Percentiles rank a stretch among this genome's conserved stretches.
Evolutionary conservation across 2,797 vertebrate species (phyloP).

Genomic region (Syngnathus rostellatus): DNA sequence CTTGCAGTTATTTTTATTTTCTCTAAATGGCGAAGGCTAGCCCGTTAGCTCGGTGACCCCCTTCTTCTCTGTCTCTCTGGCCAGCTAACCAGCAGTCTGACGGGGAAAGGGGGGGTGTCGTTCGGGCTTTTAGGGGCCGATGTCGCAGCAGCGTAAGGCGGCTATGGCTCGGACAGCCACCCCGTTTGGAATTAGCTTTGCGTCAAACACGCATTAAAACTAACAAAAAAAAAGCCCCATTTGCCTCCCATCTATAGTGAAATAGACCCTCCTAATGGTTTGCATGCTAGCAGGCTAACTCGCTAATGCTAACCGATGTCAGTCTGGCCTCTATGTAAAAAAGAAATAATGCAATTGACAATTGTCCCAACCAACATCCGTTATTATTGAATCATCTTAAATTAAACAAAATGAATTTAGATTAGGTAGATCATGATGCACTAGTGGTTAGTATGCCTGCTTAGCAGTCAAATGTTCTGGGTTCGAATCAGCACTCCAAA

Average conservation of each 20-base stretch:
- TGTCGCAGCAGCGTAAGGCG: constrained; percentile 16
- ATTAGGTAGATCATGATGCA: neutral
- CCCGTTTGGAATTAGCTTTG: neutral
- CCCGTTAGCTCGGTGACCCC: constrained; percentile 68
- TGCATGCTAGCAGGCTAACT: constrained; percentile 42
- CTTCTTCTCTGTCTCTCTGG: constrained; percentile 53
- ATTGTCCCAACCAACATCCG: neutral
- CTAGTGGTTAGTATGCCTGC: neutral
- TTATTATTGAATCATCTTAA: neutral
- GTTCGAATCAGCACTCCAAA: neutral
- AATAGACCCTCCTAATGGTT: constrained; percentile 24
- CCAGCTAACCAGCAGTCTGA: constrained; percentile 51
- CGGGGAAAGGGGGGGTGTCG: constrained; percentile 24
- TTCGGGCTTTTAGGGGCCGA: constrained; percentile 31
- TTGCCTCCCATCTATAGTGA: constrained; percentile 36
- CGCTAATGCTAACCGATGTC: constrained; percentile 26
- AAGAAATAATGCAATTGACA: neutral
- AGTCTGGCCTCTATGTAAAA: neutral
- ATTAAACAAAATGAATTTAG: neutral
- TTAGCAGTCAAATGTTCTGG: neutral
- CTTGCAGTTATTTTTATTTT: constrained; percentile 18
- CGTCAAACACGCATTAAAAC: constrained; percentile 1
- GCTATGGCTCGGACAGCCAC: neutral
- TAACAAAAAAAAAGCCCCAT: neutral
- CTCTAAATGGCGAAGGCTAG: constrained; percentile 52